Evolutionary conservation across 1,140 invertebrate genomes (phyloP), one percentile per base, ranked within the genome.

Genomic region (Drosophila virilis): DNA sequence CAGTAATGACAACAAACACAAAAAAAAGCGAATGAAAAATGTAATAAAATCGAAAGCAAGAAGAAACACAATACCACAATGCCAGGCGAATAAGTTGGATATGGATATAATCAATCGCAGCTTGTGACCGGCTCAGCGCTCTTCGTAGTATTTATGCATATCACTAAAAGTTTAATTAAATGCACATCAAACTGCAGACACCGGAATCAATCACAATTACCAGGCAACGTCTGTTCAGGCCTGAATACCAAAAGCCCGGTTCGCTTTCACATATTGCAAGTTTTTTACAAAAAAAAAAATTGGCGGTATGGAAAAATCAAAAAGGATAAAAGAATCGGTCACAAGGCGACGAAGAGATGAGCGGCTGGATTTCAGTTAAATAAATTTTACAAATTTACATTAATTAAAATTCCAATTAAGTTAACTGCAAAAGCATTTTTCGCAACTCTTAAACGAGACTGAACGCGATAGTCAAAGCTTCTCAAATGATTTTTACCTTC

Each of bases 181-280:
- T 84, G 54, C 80, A 70, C 64, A 89, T 88, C 83, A 89, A 71
- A 62, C 83, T 77, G 77, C 78, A 78, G 78, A 71, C 78, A 70
- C 46, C 33, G 77, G 69, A 83, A 89, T 88, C 83, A 89, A 88
- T 88, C 77, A 89, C 84, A 89, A 84, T 80, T 89, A 79, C 50
- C 64, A 54, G 45, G 66, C 68, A 54, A 35, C 35, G 51, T 51
- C 54, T 17, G 33, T 32, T 33, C 22, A 2, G 17, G 42, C 51
- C 33, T 33, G 2, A n/a, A n/a, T 43, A 33, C n/a, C 12, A n/a
- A 48, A 8, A 43, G 4, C 32, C 46, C 12, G 12, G 45, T 9
- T 35, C 40, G 17, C 9, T 8, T 17, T 40, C 37, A 51, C 13
- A 45, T 32, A 10, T 15, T 54, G 13, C 28, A 60, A 43, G 57